Conservation (phyloP, 92 coral and sea anemone species). For the Diadumene lineata region DNA sequence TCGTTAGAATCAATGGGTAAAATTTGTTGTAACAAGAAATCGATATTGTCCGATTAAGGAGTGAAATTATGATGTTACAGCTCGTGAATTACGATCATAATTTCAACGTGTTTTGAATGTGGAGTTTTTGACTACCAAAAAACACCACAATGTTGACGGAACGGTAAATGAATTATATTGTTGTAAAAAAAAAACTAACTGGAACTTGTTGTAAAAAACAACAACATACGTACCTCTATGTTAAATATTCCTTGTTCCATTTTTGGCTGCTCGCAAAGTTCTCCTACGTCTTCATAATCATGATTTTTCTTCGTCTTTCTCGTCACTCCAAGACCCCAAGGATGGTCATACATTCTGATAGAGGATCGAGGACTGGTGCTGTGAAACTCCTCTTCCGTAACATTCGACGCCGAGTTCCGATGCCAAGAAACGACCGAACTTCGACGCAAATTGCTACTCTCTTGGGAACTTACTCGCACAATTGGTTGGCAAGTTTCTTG, state of each 20-base stretch:
- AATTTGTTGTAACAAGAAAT: too few species aligned
- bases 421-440: conserved; percentile 20
- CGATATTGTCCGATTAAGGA: too few species aligned
- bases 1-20: too few species aligned
- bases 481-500: conserved; percentile 45
- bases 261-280: conserved; percentile 9
- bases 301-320: not conserved
- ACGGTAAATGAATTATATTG: too few species aligned
- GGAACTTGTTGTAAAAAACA: too few species aligned
- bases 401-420: conserved; percentile 25
- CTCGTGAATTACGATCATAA: too few species aligned
- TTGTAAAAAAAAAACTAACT: too few species aligned
- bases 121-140: too few species aligned
- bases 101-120: too few species aligned
- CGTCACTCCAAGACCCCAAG: conserved; percentile 28
- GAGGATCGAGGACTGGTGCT: conserved; percentile 28
- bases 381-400: conserved; percentile 26
- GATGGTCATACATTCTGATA: conserved; percentile 25
- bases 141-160: too few species aligned
- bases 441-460: conserved; percentile 10
- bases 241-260: conserved; percentile 61
- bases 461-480: not conserved
- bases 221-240: conserved; percentile 12
- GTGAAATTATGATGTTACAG: too few species aligned
- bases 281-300: conserved; percentile 5